phyloP scores from a whole-genome alignment of 2,113 vertebrate genomes.

The Pao palembangensis region DNA sequence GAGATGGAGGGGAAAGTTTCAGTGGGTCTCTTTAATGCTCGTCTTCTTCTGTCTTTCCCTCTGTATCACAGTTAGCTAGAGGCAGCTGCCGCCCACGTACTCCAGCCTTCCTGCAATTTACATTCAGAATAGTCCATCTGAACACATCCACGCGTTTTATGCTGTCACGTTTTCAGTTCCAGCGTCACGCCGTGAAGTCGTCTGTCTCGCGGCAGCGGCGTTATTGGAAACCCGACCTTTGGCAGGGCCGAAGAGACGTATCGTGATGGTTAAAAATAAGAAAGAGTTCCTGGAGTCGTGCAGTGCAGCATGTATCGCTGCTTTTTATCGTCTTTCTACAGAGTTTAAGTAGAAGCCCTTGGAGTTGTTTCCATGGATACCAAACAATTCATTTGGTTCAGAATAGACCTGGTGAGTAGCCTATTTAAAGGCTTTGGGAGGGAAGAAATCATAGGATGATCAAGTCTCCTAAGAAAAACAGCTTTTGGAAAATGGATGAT shows the following conservation, averaged over 20 bases:
- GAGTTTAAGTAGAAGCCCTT: slow-evolving; percentile 65
- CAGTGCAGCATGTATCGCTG: slow-evolving; percentile 4
- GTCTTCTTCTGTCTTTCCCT: slow-evolving; percentile 62
- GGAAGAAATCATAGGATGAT: slow-evolving; percentile 46
- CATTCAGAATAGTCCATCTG: slow-evolving; percentile 66
- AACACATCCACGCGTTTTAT: slow-evolving; percentile 50
- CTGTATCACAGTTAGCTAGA: slow-evolving; percentile 71
- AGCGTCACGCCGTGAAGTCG: slow-evolving; percentile 24
- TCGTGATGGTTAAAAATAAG: not conserved
- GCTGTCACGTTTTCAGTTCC: slow-evolving; percentile 34
- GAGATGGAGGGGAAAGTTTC: slow-evolving; percentile 55
- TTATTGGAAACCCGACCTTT: not conserved
- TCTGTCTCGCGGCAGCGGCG: slow-evolving; percentile 7
- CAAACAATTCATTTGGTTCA: slow-evolving; percentile 78
- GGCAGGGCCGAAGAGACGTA: slow-evolving; percentile 5
- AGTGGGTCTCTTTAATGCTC: slow-evolving; percentile 65
- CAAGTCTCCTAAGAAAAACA: slow-evolving; percentile 31
- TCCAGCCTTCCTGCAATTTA: slow-evolving; percentile 74
- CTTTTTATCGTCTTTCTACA: slow-evolving; percentile 46
- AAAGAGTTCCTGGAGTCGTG: not conserved
- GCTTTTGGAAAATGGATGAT: slow-evolving; percentile 41
- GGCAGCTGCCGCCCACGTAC: slow-evolving; percentile 75
- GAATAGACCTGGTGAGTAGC: slow-evolving; percentile 70
- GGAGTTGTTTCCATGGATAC: slow-evolving; percentile 78
- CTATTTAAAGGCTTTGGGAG: slow-evolving; percentile 66